A percentile compares a stretch with the other conserved stretches of the same genome.
Conservation (phyloP, 2,113 vertebrate genomes). For the Neodontobutis hainanensis region DNA sequence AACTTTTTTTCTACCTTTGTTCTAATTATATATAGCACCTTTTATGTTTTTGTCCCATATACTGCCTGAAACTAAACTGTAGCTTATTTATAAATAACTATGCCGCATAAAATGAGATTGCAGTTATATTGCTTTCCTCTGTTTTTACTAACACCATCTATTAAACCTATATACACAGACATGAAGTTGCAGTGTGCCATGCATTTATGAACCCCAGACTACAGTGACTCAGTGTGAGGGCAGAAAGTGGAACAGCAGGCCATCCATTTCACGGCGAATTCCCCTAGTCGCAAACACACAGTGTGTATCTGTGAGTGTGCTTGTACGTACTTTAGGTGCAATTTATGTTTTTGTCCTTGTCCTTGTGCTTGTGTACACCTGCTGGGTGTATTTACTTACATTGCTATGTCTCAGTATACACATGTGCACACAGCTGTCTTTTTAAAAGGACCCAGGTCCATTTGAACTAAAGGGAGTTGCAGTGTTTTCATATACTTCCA, state of each 20-base stretch:
- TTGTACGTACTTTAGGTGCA: conserved; percentile 40
- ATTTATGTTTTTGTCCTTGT: conserved; percentile 33
- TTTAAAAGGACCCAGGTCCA: conserved; percentile 31
- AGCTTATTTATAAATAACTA: too few species aligned
- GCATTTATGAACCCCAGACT: conserved; percentile 12
- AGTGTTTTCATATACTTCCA: conserved; percentile 52
- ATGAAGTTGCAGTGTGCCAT: conserved; percentile 1
- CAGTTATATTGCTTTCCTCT: background rate
- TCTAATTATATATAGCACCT: too few species aligned
- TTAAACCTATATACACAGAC: background rate
- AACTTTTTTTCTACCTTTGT: too few species aligned
- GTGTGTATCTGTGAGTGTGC: conserved; percentile 13
- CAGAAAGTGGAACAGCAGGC: conserved; percentile 43
- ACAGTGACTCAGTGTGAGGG: conserved; percentile 36
- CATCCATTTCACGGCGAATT: conserved; percentile 52
- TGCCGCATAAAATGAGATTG: too few species aligned
- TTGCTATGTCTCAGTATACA: conserved; percentile 53
- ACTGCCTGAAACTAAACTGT: too few species aligned
- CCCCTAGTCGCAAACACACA: conserved; percentile 20
- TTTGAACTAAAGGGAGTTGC: conserved; percentile 45
- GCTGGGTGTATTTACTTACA: conserved; percentile 64
- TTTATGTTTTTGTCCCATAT: too few species aligned
- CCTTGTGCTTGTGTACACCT: conserved; percentile 33
- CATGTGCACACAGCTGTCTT: conserved; percentile 65
- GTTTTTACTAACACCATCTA: background rate